A percentile compares a stretch with the other conserved stretches of the same genome.
These are phyloP conservation scores for Cephus spinipes DNA, from an alignment of 2,888 invertebrate genomes.

Conservation along the genomic window DNA sequence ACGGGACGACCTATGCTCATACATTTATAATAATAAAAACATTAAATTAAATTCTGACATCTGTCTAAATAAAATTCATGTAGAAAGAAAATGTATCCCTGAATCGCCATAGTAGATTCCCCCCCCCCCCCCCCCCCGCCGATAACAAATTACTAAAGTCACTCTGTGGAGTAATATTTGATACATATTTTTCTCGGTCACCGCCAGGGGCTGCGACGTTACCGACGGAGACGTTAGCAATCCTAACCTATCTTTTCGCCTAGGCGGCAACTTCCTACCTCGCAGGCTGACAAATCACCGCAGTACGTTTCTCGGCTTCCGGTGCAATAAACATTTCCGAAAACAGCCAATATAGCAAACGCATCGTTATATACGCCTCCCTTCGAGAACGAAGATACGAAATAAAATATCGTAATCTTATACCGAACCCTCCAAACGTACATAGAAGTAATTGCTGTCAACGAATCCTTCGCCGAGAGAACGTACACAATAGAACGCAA, in stretches of 20 bases:
- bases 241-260: not conserved
- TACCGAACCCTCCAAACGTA: not conserved
- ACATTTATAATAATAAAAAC: not conserved
- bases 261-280: not conserved
- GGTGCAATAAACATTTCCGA: not conserved
- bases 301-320: not conserved
- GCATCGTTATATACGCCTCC: not conserved
- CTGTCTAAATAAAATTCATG: not conserved
- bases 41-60: not conserved
- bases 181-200: not conserved
- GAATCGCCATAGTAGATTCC: not conserved
- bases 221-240: not conserved
- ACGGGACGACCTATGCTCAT: not conserved
- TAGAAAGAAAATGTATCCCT: not conserved
- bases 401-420: conserved; percentile 1
- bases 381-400: not conserved
- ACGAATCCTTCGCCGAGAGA: not conserved
- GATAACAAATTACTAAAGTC: not conserved
- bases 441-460: not conserved
- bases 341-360: not conserved
- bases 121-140: too few relatives aligned
- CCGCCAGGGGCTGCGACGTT: not conserved
- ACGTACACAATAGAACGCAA: not conserved
- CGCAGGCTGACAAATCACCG: not conserved
- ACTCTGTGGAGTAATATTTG: not conserved